phyloP scores from a whole-genome alignment of 2,888 invertebrate genomes.

The Philaethria dido region DNA sequence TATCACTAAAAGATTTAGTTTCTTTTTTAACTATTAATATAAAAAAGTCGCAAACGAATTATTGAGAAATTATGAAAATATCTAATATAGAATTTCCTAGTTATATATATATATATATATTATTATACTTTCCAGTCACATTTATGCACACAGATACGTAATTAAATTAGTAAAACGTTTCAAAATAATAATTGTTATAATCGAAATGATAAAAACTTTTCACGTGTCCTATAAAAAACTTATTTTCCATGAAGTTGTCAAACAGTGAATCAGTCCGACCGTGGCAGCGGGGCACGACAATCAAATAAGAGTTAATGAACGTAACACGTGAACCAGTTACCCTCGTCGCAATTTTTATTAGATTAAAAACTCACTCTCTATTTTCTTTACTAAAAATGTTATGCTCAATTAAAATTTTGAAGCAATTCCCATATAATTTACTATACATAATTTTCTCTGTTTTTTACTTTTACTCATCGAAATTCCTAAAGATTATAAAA shows the following conservation, averaged over 20 bases:
- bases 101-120: no score
- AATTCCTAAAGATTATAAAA: no score
- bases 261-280: constrained; percentile 28
- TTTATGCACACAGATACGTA: no score
- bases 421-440: background rate
- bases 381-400: background rate
- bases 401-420: background rate
- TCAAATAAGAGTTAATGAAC: constrained; percentile 45
- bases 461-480: no score
- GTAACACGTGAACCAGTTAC: constrained; percentile 37
- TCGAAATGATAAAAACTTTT: background rate
- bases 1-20: no score
- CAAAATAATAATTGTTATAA: background rate
- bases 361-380: constrained; percentile 26
- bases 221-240: constrained; percentile 23
- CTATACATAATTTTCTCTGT: no score
- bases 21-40: no score
- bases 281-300: constrained; percentile 31
- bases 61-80: no score
- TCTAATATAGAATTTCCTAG: no score
- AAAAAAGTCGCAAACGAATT: no score
- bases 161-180: background rate
- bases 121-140: no score
- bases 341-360: constrained; percentile 29
- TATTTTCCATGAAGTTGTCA: constrained; percentile 30